phyloP scores from a whole-genome alignment of 2,797 vertebrate species.

The Pangasius mekongensis region DNA sequence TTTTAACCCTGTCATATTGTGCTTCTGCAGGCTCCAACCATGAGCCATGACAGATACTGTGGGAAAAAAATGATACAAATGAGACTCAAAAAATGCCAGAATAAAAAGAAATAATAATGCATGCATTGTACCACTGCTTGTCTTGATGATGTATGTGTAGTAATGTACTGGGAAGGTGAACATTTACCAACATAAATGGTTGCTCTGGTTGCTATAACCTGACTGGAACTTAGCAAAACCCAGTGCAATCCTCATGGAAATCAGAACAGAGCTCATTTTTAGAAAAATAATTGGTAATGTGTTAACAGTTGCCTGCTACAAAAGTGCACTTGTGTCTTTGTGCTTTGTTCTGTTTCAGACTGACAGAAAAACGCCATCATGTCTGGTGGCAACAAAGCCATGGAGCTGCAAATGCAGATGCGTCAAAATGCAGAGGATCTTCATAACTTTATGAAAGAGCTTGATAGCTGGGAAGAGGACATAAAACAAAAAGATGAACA shows the following conservation, averaged over 20 bases:
- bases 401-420: conserved; percentile 91
- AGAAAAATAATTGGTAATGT: background rate
- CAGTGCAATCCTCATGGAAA: background rate
- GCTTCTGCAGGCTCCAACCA: background rate
- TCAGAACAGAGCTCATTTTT: background rate
- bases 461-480: conserved; percentile 90
- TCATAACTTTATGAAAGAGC: conserved; percentile 89
- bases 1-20: background rate
- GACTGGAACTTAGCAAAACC: background rate
- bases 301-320: background rate
- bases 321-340: background rate
- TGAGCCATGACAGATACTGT: background rate
- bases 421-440: conserved; percentile 93
- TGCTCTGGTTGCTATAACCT: background rate
- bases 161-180: background rate
- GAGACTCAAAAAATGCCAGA: too few relatives aligned
- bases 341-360: background rate
- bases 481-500: conserved; percentile 88
- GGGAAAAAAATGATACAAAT: too few relatives aligned
- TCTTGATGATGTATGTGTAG: background rate
- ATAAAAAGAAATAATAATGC: too few relatives aligned
- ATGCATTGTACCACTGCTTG: background rate
- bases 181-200: background rate
- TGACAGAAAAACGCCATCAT: conserved; percentile 63
- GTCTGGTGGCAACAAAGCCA: conserved; percentile 82